Conservation (phyloP, 1,140 invertebrate species). For the Plectus sambesii region DNA sequence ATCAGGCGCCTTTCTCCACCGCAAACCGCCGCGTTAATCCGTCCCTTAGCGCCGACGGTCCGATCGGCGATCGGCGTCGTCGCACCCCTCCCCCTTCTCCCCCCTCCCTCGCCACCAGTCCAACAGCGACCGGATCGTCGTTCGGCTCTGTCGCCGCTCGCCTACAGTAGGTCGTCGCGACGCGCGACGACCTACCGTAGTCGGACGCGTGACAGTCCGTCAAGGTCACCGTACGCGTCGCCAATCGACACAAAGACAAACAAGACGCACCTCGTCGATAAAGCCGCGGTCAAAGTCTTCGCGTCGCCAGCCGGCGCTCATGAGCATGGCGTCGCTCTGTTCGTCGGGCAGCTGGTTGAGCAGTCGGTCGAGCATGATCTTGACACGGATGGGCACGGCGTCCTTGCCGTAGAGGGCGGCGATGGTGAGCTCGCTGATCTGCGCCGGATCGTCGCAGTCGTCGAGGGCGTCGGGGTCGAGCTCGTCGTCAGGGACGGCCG, state of each 20-base stretch:
- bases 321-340: background rate
- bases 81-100: too few species aligned
- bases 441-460: background rate
- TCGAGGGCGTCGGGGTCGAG: background rate
- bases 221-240: too few species aligned
- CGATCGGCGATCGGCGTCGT: too few species aligned
- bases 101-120: background rate
- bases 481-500: background rate
- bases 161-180: constrained; percentile 1
- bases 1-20: too few species aligned
- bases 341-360: background rate
- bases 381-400: constrained; percentile 4
- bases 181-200: background rate
- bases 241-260: too few species aligned
- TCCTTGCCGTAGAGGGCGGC: background rate
- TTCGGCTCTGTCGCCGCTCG: constrained; percentile 6
- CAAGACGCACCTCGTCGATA: background rate
- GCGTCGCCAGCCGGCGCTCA: background rate
- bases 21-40: too few species aligned
- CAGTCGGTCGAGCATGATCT: constrained; percentile 2
- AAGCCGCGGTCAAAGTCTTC: constrained; percentile 3
- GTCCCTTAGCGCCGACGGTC: too few species aligned
- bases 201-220: too few species aligned
- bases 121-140: background rate
- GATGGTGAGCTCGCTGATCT: background rate